Conservation (phyloP, 2,888 invertebrate genomes). For the Mystacides longicornis region DNA sequence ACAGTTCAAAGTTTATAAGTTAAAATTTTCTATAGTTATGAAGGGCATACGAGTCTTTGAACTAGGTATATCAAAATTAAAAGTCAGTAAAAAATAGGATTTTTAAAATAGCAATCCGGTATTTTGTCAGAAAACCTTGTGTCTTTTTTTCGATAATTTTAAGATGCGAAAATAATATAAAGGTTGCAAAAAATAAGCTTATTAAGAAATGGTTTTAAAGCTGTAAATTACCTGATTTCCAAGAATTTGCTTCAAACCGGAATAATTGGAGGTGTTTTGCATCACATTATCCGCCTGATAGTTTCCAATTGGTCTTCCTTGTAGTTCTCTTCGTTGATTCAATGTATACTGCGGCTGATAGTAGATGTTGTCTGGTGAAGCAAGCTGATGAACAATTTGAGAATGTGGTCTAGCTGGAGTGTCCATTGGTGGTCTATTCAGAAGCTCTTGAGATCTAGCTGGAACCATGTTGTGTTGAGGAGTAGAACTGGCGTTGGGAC, state of each 20-base stretch:
- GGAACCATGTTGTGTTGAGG: constrained; percentile 22
- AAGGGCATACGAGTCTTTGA: no score
- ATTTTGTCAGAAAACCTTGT: no score
- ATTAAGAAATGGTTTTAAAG: no score
- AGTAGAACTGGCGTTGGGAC: constrained; percentile 25
- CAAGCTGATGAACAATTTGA: constrained; percentile 32
- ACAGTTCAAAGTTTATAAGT: no score
- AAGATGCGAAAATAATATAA: no score
- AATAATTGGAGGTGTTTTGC: constrained; percentile 17
- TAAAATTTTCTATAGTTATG: no score
- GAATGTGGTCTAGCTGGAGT: constrained; percentile 34
- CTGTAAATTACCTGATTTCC: constrained; percentile 18
- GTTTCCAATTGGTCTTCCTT: constrained; percentile 10
- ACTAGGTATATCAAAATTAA: no score
- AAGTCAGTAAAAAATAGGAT: no score
- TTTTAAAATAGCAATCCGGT: no score
- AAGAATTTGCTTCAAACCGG: constrained; percentile 16
- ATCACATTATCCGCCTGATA: constrained; percentile 9
- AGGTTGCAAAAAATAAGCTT: no score
- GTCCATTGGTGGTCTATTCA: constrained; percentile 36
- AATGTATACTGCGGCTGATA: constrained; percentile 33
- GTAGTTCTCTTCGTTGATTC: constrained; percentile 13
- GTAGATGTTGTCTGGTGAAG: constrained; percentile 40
- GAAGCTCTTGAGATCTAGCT: constrained; percentile 52
- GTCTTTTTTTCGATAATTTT: no score